Evolutionary conservation across 1,140 invertebrate genomes (phyloP), one percentile per base, ranked within the genome.

Genomic region (Macrocentrus cingulum): DNA sequence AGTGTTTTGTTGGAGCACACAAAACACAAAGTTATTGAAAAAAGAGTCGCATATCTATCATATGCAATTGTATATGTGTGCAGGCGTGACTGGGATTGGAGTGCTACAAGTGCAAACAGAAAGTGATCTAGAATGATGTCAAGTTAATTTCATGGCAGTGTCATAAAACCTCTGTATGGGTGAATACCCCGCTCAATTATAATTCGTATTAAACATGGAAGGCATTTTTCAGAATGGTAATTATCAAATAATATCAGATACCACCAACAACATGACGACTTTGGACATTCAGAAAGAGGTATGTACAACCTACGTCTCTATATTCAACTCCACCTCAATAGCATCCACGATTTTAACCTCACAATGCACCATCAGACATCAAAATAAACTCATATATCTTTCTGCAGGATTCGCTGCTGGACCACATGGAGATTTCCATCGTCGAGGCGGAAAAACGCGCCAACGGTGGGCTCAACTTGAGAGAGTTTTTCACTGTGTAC

Each of bases 401-500:
- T 69, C 82, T 85, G 62, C 68, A 90, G 88, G 87, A 87, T 66
- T 85, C 83, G 46, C 75, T 92, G 42, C 68, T 91, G 45, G 85
- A 88, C 77, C 89, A 90, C 76, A 85, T 91, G 76, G 90, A 91
- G 74, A 91, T 93, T 63, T 84, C 84, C 58, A 88, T 93, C 39
- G 84, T 88, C 37, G 91, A 93, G 69, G 88, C 90, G n/a, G 91
- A 92, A 70, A 92, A 92, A 73, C 82, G 91, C 60, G 85, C 87
- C 15, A 90, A 89, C 73, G 86, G 88, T 39, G 85, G 89, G 1
- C 80, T 93, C 54, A 91, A 92, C 74, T 83, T 92, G 59, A 82
- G 89, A 70, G 91, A 93, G 72, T 90, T 88, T 77, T 91, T 88
- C 72, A 91, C 88, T 7, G 90, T 92, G 4, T 93, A 92, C 78